Evolutionary conservation across 2,888 invertebrate genomes (phyloP).

Genomic region (Nyleta sp.): DNA sequence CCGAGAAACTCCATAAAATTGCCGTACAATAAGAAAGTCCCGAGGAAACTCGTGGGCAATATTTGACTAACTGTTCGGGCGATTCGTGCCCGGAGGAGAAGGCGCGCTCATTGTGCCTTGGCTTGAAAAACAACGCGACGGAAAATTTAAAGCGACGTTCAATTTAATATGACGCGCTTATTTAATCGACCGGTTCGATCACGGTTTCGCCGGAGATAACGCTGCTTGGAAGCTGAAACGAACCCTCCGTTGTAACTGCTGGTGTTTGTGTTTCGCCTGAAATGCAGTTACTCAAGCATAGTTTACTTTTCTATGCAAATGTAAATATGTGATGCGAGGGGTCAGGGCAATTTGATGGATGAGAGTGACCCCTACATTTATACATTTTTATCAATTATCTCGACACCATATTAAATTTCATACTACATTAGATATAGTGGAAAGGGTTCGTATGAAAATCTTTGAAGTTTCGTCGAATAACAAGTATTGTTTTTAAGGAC

Average conservation of each 20-base stretch:
- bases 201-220: neutral
- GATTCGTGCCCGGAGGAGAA: constrained; percentile 18
- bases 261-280: constrained; percentile 31
- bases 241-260: no score
- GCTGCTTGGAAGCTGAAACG: neutral
- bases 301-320: constrained; percentile 48
- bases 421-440: no score
- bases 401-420: no score
- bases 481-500: no score
- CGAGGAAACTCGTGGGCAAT: constrained; percentile 13
- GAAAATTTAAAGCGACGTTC: constrained; percentile 24
- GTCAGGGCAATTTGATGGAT: constrained; percentile 25
- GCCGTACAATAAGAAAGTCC: constrained; percentile 43
- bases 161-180: constrained; percentile 39
- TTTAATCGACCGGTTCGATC: constrained; percentile 28
- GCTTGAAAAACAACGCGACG: constrained; percentile 6
- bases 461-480: no score
- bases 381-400: no score
- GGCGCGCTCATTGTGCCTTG: constrained; percentile 1
- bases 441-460: no score
- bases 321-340: constrained; percentile 26
- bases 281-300: constrained; percentile 29
- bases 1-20: constrained; percentile 59
- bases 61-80: constrained; percentile 50
- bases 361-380: constrained; percentile 22